These are phyloP conservation scores for Ametastegia equiseti DNA, from an alignment of 2,888 invertebrate genomes.

Conservation along the genomic window DNA sequence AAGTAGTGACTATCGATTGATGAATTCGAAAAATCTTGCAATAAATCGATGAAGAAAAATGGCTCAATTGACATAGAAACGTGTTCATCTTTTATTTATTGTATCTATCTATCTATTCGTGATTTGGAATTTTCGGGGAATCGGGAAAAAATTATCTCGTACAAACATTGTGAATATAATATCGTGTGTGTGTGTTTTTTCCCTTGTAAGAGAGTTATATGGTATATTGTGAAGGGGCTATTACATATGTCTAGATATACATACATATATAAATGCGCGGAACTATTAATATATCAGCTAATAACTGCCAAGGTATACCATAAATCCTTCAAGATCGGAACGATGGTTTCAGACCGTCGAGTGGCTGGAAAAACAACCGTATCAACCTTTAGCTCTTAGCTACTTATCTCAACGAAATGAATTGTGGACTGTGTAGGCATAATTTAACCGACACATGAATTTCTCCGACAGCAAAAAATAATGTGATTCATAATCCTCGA, in stretches of 20 bases:
- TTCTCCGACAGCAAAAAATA: not conserved
- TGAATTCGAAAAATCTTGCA: no score
- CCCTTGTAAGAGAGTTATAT: not conserved
- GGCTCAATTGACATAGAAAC: no score
- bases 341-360: constrained; percentile 1
- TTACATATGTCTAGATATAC: not conserved
- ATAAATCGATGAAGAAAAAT: no score
- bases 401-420: constrained; percentile 33
- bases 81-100: no score
- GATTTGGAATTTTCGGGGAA: no score
- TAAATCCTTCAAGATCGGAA: constrained; percentile 46
- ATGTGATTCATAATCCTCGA: no score
- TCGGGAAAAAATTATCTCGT: no score
- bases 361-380: constrained; percentile 34
- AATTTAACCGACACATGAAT: not conserved
- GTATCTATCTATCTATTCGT: no score
- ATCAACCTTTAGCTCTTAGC: not conserved
- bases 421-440: constrained; percentile 23
- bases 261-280: no score
- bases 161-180: no score
- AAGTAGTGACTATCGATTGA: no score
- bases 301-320: constrained; percentile 39
- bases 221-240: not conserved
- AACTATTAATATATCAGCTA: constrained; percentile 42
- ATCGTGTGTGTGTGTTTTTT: no score